Conservation (phyloP, 2,888 invertebrate genomes). For the Epinotia nisella region DNA sequence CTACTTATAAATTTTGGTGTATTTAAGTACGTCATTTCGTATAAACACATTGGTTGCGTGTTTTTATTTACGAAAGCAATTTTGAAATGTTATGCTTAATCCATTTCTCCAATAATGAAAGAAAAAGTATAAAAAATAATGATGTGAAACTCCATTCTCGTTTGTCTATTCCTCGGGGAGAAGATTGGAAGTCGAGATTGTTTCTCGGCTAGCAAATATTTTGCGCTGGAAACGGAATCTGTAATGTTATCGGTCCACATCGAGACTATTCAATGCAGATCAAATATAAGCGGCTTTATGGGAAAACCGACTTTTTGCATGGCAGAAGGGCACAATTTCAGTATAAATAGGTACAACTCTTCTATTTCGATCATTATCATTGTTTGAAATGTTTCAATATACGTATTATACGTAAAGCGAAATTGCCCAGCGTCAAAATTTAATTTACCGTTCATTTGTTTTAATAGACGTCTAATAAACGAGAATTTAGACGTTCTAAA, state of each 20-base stretch:
- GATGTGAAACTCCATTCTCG: conserved; percentile 17
- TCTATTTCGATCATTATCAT: no score
- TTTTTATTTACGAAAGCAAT: neutral
- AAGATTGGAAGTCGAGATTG: conserved; percentile 17
- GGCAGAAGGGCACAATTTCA: no score
- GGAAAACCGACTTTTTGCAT: neutral
- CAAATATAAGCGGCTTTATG: conserved; percentile 60
- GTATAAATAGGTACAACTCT: no score
- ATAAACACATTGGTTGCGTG: no score
- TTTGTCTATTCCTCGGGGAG: conserved; percentile 29
- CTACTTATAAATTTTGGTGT: no score
- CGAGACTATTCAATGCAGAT: conserved; percentile 64
- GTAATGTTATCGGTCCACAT: conserved; percentile 62
- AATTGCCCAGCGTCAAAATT: no score
- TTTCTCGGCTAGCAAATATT: conserved; percentile 45
- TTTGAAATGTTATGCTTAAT: neutral
- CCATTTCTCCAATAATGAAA: neutral
- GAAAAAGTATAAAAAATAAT: conserved; percentile 1
- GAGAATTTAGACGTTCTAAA: no score
- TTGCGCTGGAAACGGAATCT: conserved; percentile 64
- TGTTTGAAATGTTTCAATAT: no score
- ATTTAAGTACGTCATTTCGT: no score
- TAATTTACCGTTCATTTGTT: no score
- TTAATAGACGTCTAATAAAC: no score
- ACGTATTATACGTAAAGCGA: no score